A percentile compares a stretch with the other conserved stretches of the same genome.
Evolutionary conservation across 2,113 vertebrate species (phyloP).

Genomic region (Amazona vittata): DNA sequence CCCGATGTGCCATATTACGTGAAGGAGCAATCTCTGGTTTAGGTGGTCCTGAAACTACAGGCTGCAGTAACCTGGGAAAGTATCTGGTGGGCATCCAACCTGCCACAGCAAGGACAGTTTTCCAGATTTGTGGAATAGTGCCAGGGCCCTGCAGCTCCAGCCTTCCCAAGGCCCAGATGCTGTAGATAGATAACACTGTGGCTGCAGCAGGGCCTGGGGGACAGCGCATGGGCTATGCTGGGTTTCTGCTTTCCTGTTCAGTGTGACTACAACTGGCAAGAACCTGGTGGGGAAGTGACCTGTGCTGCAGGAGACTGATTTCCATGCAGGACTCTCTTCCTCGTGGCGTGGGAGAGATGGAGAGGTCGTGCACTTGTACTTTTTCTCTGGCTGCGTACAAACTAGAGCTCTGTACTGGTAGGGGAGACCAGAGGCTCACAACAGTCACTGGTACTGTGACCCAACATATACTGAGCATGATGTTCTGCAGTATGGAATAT

Average conservation of each 20-base stretch:
- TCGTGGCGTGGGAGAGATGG: fast-evolving
- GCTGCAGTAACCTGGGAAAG: neutral
- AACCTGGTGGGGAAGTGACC: fast-evolving
- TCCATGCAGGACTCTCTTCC: neutral
- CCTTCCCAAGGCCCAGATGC: neutral
- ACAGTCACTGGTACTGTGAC: fast-evolving
- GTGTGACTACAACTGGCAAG: neutral
- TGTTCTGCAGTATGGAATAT: neutral
- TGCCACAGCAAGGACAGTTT: neutral
- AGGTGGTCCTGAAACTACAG: neutral
- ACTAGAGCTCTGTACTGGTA: neutral
- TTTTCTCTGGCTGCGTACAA: neutral
- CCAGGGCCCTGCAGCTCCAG: neutral
- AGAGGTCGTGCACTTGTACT: neutral
- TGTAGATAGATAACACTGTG: neutral
- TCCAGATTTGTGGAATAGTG: neutral
- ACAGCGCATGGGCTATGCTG: neutral
- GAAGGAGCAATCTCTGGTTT: neutral
- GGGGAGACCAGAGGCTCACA: neutral
- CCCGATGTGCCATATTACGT: neutral
- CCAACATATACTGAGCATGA: neutral
- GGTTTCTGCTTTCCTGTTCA: neutral
- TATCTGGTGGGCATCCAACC: neutral
- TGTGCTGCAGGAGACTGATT: neutral
- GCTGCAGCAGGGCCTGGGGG: neutral